Conservation (phyloP, 2,797 vertebrate genomes). For the Leuciscus waleckii region DNA sequence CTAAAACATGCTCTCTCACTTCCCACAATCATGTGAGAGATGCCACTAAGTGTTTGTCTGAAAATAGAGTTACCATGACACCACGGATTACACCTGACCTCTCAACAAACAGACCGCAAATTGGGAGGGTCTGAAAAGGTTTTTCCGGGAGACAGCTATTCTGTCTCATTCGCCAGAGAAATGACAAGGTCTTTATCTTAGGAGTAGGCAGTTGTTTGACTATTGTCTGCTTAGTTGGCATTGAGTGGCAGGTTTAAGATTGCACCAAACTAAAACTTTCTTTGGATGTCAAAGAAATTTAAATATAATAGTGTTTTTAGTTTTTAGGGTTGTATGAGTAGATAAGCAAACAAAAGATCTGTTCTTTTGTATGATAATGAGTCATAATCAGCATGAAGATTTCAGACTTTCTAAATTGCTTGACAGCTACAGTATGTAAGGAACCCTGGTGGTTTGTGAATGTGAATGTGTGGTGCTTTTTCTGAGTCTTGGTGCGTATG, state of each 20-base stretch:
- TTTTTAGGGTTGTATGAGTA: conserved; percentile 15
- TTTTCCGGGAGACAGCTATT: conserved; percentile 39
- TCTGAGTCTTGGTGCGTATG: neutral
- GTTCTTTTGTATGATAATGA: conserved; percentile 25
- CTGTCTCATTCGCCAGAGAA: conserved; percentile 41
- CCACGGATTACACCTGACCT: conserved; percentile 27
- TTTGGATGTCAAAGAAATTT: conserved; percentile 39
- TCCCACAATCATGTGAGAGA: neutral
- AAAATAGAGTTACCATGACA: conserved; percentile 43
- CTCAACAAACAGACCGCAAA: conserved; percentile 15
- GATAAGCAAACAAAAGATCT: conserved; percentile 38
- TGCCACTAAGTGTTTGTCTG: neutral
- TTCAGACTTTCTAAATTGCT: conserved; percentile 33
- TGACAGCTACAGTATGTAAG: conserved; percentile 25
- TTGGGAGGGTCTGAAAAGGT: conserved; percentile 25
- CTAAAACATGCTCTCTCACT: conserved; percentile 4
- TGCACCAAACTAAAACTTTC: conserved; percentile 44
- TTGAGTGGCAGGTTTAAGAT: conserved; percentile 55
- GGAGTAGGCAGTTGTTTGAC: conserved; percentile 47
- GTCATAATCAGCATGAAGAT: conserved; percentile 23
- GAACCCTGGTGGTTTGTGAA: conserved; percentile 29
- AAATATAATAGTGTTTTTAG: conserved; percentile 32
- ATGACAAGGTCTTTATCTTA: conserved; percentile 48
- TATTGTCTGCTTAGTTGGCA: conserved; percentile 42
- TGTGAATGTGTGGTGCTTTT: neutral